These are phyloP conservation scores for Agonopterix subpropinquella DNA, from an alignment of 2,888 invertebrate species.

Conservation along the genomic window DNA sequence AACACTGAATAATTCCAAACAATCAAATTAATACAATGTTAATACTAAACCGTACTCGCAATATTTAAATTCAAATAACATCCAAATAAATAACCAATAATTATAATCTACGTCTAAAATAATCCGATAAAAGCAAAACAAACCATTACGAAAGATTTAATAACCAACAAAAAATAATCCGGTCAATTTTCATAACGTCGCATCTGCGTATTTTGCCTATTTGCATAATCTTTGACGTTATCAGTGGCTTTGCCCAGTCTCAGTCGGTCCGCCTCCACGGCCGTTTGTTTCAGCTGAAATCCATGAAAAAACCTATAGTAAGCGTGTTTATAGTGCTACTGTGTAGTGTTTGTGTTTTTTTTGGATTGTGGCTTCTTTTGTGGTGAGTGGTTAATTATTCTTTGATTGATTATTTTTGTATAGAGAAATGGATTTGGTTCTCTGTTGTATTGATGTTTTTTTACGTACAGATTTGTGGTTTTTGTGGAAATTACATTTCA, in stretches of 20 bases:
- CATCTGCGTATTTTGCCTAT: slow-evolving; percentile 15
- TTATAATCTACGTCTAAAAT: too few relatives aligned
- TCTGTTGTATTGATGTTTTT: too few relatives aligned
- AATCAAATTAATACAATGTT: too few relatives aligned
- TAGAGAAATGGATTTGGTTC: background rate
- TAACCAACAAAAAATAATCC: too few relatives aligned
- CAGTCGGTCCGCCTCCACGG: slow-evolving; percentile 10
- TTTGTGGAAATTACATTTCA: too few relatives aligned
- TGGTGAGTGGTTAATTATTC: slow-evolving; percentile 1
- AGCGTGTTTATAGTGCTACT: background rate
- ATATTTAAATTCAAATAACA: too few relatives aligned
- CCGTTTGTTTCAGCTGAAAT: slow-evolving; percentile 1
- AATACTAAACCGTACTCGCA: too few relatives aligned
- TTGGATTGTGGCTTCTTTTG: slow-evolving; percentile 6
- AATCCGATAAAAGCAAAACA: too few relatives aligned
- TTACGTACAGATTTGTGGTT: too few relatives aligned
- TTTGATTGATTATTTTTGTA: background rate
- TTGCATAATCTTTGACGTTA: slow-evolving; percentile 18
- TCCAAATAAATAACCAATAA: too few relatives aligned
- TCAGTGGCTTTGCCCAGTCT: slow-evolving; percentile 17
- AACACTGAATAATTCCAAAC: too few relatives aligned
- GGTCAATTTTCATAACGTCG: background rate
- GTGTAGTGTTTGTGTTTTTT: slow-evolving; percentile 3
- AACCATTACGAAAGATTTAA: too few relatives aligned
- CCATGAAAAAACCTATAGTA: background rate